These are phyloP conservation scores for Setophaga petechia DNA, from an alignment of 2,113 vertebrate species.

Conservation along the genomic window DNA sequence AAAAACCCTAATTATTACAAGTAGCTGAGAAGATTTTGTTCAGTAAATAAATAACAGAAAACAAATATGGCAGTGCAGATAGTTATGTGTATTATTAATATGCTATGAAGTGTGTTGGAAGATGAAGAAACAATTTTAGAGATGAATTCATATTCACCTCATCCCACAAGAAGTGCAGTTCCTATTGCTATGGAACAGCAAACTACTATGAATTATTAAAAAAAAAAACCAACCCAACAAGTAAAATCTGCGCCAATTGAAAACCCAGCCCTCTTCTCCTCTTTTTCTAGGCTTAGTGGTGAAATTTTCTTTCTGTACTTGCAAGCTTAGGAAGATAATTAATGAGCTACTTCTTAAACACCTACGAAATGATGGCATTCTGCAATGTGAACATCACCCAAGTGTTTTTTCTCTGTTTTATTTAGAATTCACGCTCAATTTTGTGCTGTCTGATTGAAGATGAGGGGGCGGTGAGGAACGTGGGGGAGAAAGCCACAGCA, in stretches of 20 bases:
- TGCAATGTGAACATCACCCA: constrained; percentile 19
- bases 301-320: neutral
- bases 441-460: constrained; percentile 50
- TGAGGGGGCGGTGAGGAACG: constrained; percentile 33
- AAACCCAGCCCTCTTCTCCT: neutral
- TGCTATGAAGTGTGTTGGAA: neutral
- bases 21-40: neutral
- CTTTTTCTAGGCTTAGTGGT: neutral
- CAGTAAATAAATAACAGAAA: neutral
- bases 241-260: neutral
- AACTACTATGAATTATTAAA: neutral
- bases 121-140: neutral
- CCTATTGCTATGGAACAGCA: neutral
- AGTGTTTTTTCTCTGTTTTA: constrained; percentile 37
- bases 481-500: constrained; percentile 59
- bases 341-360: constrained; percentile 13
- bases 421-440: constrained; percentile 51
- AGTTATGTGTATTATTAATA: neutral
- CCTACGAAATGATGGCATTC: constrained; percentile 3
- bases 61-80: neutral
- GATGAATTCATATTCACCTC: neutral
- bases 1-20: accelerated
- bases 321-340: constrained; percentile 9
- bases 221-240: accelerated
- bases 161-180: neutral